These are phyloP conservation scores for Pongo pygmaeus DNA, from an alignment of 2,113 vertebrate species.

Conservation along the genomic window DNA sequence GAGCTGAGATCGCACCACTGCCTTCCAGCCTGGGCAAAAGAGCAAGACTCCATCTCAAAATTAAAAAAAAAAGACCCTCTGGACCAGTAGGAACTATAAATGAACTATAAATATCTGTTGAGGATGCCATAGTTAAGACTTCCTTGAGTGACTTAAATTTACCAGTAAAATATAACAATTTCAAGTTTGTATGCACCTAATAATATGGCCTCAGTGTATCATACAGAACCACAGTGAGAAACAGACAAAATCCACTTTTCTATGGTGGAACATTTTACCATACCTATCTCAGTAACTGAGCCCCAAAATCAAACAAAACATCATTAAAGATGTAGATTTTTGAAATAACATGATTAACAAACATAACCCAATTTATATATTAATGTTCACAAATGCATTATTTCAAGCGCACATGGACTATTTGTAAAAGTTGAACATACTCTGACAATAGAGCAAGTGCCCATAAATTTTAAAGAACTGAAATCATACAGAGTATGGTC, in stretches of 20 bases:
- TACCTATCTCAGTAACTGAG: background rate
- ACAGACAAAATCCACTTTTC: background rate
- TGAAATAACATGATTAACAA: background rate
- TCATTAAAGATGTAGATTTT: background rate
- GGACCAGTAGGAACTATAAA: background rate
- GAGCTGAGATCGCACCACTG: background rate
- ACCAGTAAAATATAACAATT: background rate
- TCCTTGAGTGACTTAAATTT: background rate
- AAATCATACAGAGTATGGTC: background rate
- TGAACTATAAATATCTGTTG: background rate
- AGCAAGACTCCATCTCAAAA: background rate
- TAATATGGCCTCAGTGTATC: background rate
- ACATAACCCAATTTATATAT: background rate
- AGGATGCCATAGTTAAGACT: background rate
- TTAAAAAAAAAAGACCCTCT: background rate
- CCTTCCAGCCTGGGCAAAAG: background rate
- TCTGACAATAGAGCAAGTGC: background rate
- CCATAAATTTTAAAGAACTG: background rate
- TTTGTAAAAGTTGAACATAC: background rate
- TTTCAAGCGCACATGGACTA: background rate
- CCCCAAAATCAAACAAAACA: background rate
- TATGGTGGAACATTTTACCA: background rate
- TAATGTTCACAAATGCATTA: slow-evolving; percentile 14
- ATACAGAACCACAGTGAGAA: background rate
- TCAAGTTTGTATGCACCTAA: background rate